Evolutionary conservation across 1,140 invertebrate species (phyloP), one percentile per base, ranked within the genome.

Genomic region (Solenopsis invicta): DNA sequence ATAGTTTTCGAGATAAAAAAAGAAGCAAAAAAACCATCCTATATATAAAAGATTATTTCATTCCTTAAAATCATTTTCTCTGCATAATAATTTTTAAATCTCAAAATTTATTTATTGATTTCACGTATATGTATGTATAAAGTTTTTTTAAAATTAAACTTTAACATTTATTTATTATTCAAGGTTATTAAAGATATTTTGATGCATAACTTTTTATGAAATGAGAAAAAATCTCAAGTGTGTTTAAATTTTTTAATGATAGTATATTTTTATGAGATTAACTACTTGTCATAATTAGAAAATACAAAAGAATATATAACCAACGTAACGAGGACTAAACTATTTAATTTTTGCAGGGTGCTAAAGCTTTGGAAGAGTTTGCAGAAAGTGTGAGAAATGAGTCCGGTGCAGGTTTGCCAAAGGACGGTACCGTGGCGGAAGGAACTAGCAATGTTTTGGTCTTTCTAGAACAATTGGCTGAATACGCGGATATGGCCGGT

Each of bases 391-490:
- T 99, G 66, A 96, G 98, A 91, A 97, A 97, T 85, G 98, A 99
- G 94, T 97, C 97, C 13, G 97, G 98, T 52, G 97, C 97, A 5
- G 97, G 97, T 89, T 96, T 99, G 91, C 98, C 99, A 0, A 98
- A 97, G 94, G 99, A 99, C 96, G 99, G 99, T 82, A 99, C 99
- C 0, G 99, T 99, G 34, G 99, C 99, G 94, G 98, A 99, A 95
- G 96, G 99, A 62, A 99, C 99, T 4, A 98, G 98, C 72, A 99
- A 99, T 94, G 98, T 99, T 74, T 96, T 99, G 61, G 97, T 98
- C 86, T 98, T 99, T 95, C 95, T 98, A 62, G 98, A 98, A 94
- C 98, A 98, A 92, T 95, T 99, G 69, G 96, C 97, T 18, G 97
- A 97, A 84, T 98, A 98, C 92, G 96, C 96, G 29, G 97, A 98